Conservation (phyloP, 2,113 vertebrate genomes). For the Penelope pileata region DNA sequence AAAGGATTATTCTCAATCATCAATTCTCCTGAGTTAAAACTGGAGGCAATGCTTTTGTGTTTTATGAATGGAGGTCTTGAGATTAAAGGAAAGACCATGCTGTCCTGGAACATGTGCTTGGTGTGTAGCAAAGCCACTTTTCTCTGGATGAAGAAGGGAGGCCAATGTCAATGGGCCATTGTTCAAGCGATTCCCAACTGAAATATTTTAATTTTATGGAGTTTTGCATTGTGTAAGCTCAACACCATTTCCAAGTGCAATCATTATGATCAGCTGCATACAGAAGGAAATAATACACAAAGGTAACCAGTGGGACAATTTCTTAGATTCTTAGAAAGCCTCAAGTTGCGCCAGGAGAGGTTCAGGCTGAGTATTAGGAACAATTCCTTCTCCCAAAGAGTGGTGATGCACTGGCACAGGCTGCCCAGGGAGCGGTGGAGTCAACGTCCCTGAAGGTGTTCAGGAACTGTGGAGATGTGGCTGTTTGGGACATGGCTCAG, state of each 20-base stretch:
- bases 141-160: neutral
- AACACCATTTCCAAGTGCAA: neutral
- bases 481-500: too few species aligned
- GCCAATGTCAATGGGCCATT: neutral
- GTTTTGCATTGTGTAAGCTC: neutral
- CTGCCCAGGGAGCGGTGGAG: too few species aligned
- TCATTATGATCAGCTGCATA: neutral
- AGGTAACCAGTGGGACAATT: neutral
- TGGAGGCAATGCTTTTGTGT: neutral
- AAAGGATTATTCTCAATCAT: neutral
- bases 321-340: neutral
- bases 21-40: neutral
- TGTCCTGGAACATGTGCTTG: neutral
- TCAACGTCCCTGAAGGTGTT: too few species aligned
- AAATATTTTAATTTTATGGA: accelerated
- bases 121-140: neutral
- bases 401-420: too few species aligned
- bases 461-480: too few species aligned
- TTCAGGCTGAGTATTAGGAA: too few species aligned
- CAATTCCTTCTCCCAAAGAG: too few species aligned
- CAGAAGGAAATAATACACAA: neutral
- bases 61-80: neutral
- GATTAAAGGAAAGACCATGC: neutral
- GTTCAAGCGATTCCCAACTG: neutral
- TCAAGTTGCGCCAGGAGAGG: too few species aligned